Base-by-base conservation (phyloP, 2,113 vertebrate species). In the Hoplias malabaricus region DNA sequence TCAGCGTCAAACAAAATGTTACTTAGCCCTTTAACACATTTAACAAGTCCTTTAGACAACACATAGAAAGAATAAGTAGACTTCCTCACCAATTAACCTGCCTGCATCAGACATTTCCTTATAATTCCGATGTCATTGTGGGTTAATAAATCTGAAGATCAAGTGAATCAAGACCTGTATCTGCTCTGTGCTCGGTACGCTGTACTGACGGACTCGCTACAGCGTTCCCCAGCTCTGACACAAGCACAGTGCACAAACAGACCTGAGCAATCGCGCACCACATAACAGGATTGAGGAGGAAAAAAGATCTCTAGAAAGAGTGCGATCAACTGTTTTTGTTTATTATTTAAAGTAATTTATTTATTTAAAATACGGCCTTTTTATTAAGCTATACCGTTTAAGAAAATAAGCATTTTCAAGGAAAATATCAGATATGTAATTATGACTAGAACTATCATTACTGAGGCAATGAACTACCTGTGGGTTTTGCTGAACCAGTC, bases 111-210 rank as follows among this genome's bases (percentile, higher is more conserved):
- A 63, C 70, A 73, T 70, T 62, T 54, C 43, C 65, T 87, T 70
- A 23, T 46, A 74, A 48, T 79, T 76, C 78, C 54, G 70, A 43
- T 74, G 50, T 50, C 88, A 89, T 91, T 82, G 71, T 27, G 50
- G 29, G 48, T n/a, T 43, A 16, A 62, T 36, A n/a, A 21, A 53
- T 53, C 19, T 16, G 46, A 48, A 16, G 43, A 46, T 46, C 16
- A 46, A n/a, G 4, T n/a, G n/a, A n/a, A n/a, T n/a, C n/a, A n/a
- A n/a, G n/a, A n/a, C n/a, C n/a, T n/a, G n/a, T n/a, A n/a, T n/a
- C n/a, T n/a, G n/a, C n/a, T n/a, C n/a, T n/a, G n/a, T n/a, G n/a
- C n/a, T n/a, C n/a, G n/a, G n/a, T n/a, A n/a, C n/a, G 65, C 33
- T 50, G 53, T 19, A 29, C 61, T 5, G 14, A 19, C 29, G 14